Evolutionary conservation across 2,113 vertebrate species (phyloP).

Genomic region (Phainopepla nitens): DNA sequence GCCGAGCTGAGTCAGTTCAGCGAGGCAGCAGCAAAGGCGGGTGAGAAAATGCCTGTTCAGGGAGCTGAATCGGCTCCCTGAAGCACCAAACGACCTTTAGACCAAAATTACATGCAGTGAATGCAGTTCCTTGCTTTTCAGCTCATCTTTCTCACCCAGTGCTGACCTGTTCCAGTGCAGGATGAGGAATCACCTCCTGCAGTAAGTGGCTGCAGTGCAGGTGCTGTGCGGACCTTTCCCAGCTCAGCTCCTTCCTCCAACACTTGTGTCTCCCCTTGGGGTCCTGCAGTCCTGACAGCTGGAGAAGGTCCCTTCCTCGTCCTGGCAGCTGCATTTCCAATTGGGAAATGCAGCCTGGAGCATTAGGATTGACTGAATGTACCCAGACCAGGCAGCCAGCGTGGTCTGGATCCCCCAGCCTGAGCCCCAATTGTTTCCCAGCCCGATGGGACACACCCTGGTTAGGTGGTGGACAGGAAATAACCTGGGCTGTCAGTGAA

Average conservation of each 20-base stretch:
- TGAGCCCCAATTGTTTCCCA: accelerated
- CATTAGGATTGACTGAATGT: not conserved
- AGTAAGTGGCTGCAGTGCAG: not conserved
- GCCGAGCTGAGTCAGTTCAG: not conserved
- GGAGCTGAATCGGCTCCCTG: not conserved
- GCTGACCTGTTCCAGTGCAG: not conserved
- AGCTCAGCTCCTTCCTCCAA: not conserved
- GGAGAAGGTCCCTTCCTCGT: not conserved
- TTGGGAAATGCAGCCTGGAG: not conserved
- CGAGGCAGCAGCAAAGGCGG: not conserved
- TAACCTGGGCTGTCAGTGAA: not conserved
- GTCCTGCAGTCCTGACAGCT: not conserved
- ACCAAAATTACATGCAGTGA: not conserved
- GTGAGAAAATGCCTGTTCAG: not conserved
- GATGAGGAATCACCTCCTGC: not conserved
- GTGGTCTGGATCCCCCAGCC: not conserved
- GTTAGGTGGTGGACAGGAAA: not conserved
- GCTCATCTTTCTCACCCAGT: not conserved
- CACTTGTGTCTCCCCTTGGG: not conserved
- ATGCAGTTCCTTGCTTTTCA: not conserved
- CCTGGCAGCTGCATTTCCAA: not conserved
- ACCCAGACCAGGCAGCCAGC: accelerated
- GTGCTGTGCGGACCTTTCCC: accelerated
- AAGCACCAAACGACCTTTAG: not conserved
- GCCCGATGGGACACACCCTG: accelerated